These are phyloP conservation scores for Lampropteryx suffumata DNA, from an alignment of 2,888 invertebrate genomes.

Conservation along the genomic window DNA sequence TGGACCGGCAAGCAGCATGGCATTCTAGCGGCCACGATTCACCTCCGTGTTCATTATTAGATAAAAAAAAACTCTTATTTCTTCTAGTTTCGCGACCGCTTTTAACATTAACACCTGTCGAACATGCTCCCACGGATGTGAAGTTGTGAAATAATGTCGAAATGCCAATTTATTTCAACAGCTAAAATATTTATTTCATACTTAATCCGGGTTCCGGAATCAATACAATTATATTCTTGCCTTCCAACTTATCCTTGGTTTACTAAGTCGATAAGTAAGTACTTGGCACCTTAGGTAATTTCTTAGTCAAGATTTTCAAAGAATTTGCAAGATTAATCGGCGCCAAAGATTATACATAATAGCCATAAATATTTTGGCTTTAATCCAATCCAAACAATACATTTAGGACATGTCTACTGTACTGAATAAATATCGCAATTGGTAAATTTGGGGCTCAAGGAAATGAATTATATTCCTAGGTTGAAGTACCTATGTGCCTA, in stretches of 20 bases:
- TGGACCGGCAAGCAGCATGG: slow-evolving; percentile 69
- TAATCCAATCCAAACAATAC: slow-evolving; percentile 42
- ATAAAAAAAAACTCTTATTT: background rate
- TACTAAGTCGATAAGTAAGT: too few species aligned
- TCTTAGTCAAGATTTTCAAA: too few species aligned
- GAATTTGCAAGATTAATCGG: slow-evolving; percentile 27
- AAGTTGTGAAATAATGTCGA: too few species aligned
- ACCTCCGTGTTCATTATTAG: slow-evolving; percentile 46
- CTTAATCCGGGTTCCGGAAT: too few species aligned
- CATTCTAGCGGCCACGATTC: slow-evolving; percentile 51
- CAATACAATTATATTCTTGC: too few species aligned
- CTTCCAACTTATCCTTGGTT: too few species aligned
- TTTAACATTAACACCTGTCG: too few species aligned
- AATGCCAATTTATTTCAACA: too few species aligned
- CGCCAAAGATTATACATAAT: slow-evolving; percentile 42
- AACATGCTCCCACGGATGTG: too few species aligned
- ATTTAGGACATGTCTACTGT: slow-evolving; percentile 52
- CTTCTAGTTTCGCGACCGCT: too few species aligned
- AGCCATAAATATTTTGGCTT: slow-evolving; percentile 41
- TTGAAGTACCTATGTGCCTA: background rate
- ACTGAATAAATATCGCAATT: slow-evolving; percentile 18
- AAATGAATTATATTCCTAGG: background rate
- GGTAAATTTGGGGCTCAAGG: background rate
- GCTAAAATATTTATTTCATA: too few species aligned
- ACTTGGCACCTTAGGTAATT: too few species aligned